Evolutionary conservation across 2,888 invertebrate species (phyloP).

Genomic region (Reticulitermes lucifugus): DNA sequence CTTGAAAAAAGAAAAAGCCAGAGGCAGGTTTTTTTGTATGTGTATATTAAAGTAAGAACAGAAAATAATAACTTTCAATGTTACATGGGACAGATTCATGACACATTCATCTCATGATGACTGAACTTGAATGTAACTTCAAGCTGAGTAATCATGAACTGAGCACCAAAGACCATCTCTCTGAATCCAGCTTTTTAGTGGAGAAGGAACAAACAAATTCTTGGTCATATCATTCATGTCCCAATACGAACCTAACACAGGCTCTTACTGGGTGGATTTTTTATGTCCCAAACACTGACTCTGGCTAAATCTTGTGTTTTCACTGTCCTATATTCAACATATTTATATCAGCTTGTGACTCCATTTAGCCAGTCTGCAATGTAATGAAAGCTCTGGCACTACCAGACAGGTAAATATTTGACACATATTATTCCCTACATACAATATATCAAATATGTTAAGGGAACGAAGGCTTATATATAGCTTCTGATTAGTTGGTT

Average conservation of each 20-base stretch:
- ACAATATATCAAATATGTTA: background rate
- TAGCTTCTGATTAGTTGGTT: too few species aligned
- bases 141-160: background rate
- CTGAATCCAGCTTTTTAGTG: conserved; percentile 21
- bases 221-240: background rate
- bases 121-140: background rate
- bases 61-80: background rate
- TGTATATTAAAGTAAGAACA: conserved; percentile 1
- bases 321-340: background rate
- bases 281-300: conserved; percentile 17
- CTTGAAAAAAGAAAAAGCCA: conserved; percentile 81
- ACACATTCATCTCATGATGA: background rate
- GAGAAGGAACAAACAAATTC: conserved; percentile 5
- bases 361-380: background rate
- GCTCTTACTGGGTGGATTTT: background rate
- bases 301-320: conserved; percentile 40
- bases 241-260: background rate
- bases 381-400: conserved; percentile 3
- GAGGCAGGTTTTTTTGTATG: conserved; percentile 74
- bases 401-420: background rate
- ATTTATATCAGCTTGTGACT: background rate
- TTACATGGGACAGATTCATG: conserved; percentile 10
- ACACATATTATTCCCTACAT: background rate
- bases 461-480: too few species aligned
- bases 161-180: background rate